Conservation (phyloP, 2,113 vertebrate species). For the Todiramphus chloris region DNA sequence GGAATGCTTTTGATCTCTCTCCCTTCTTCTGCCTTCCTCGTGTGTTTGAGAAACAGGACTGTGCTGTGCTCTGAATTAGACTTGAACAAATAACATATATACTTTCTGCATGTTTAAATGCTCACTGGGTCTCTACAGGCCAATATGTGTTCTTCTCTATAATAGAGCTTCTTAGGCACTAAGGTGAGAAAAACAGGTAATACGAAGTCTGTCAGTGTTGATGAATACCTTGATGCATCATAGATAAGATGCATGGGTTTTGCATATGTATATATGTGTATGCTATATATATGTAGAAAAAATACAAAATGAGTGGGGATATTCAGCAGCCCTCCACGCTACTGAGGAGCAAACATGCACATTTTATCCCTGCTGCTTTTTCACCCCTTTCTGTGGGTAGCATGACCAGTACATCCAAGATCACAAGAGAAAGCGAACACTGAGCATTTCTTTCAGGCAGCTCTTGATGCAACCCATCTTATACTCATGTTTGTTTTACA, state of each 20-base stretch:
- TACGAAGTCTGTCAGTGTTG: neutral
- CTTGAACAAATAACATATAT: neutral
- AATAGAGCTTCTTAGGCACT: neutral
- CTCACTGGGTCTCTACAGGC: neutral
- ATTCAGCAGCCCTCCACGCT: neutral
- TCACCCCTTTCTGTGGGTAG: neutral
- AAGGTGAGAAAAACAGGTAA: neutral
- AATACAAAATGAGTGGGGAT: neutral
- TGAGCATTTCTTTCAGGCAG: slow-evolving; percentile 18
- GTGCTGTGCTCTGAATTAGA: neutral
- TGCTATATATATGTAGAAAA: neutral
- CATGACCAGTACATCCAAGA: neutral
- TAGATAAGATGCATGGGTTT: neutral
- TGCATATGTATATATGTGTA: neutral
- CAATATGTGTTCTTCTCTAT: neutral
- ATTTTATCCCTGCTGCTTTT: neutral
- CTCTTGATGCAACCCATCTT: slow-evolving; percentile 47
- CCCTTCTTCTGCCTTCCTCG: neutral
- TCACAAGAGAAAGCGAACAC: slow-evolving; percentile 12
- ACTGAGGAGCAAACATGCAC: neutral
- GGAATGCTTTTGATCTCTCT: slow-evolving; percentile 34
- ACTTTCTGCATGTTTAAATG: neutral
- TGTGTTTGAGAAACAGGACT: neutral
- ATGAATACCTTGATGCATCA: neutral
- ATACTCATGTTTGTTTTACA: slow-evolving; percentile 45